These are phyloP conservation scores for Apeira syringaria DNA, from an alignment of 2,888 invertebrate species.

Conservation along the genomic window DNA sequence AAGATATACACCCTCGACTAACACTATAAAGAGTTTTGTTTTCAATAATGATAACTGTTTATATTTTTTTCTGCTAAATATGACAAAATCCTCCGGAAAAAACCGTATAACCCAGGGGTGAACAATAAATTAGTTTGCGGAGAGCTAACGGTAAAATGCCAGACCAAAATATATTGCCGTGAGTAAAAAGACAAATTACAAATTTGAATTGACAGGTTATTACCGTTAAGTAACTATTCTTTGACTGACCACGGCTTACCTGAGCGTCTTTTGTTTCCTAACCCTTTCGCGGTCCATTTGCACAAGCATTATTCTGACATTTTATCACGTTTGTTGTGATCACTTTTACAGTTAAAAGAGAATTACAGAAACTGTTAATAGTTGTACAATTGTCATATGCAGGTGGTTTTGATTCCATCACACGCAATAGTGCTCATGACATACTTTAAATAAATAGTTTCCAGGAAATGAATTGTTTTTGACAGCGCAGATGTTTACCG, in stretches of 20 bases:
- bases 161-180: neutral
- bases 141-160: neutral
- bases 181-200: slow-evolving; percentile 7
- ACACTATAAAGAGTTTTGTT: too few relatives aligned
- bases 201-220: slow-evolving; percentile 9
- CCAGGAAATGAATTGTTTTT: too few relatives aligned
- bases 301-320: slow-evolving; percentile 5
- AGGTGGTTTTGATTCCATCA: too few relatives aligned
- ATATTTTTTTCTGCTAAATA: too few relatives aligned
- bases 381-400: neutral
- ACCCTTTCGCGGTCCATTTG: slow-evolving; percentile 22
- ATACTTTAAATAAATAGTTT: too few relatives aligned
- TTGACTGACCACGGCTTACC: slow-evolving; percentile 23
- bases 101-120: too few relatives aligned
- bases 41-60: too few relatives aligned
- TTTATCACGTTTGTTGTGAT: neutral
- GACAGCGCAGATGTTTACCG: too few relatives aligned
- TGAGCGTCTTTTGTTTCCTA: slow-evolving; percentile 22
- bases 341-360: neutral
- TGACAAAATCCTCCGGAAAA: too few relatives aligned
- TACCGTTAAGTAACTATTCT: slow-evolving; percentile 14
- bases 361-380: neutral
- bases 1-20: too few relatives aligned
- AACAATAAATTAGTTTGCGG: neutral
- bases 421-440: too few relatives aligned